Base-by-base conservation (phyloP, 2,113 vertebrate species). In the Pagrus major region DNA sequence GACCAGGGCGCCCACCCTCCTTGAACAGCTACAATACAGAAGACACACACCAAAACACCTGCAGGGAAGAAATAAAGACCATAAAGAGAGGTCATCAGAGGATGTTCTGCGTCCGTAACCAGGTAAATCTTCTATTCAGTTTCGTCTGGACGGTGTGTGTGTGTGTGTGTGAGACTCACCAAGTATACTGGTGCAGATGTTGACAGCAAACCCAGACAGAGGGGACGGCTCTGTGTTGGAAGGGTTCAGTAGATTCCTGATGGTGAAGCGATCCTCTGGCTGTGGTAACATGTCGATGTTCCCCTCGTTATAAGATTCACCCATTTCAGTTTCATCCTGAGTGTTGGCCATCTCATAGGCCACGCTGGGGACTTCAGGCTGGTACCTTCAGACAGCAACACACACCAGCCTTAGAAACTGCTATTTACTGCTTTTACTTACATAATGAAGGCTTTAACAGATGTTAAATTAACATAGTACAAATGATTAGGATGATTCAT, bases 281-380 rank as follows among this genome's bases (percentile, higher is more conserved):
- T 92, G 93, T 0, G 94, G 92, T n/a, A 97, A 65, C 87, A 97
- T 94, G 12, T 93, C 95, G 0, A 88, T 20, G 65, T 93, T 96
- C 0, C 95, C 95, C 18, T 96, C 95, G 4, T 89, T 96, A n/a
- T 91, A 92, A 31, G 95, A 82, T 12, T 97, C 96, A 0, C 91
- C 86, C 31, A 93, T 85, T 14, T 98, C 96, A 0, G 83, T 39
- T 5, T 98, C 96, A 0, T 98, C 97, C 2, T 93, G 96, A 1
- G 95, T 96, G 86, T 91, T 94, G 65, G 97, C 96, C 95, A 96
- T 97, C 90, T 97, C 96, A 67, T 99, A 98, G 0, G 94, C 95
- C 39, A 86, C 42, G 37, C 94, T 97, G 78, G 95, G 95, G 65
- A 97, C 96, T 27, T 97, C 95, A 0, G 97, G 97, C 78, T 98